Percentiles rank a stretch among this genome's conserved stretches.
These are phyloP conservation scores for Caranx ignobilis DNA, from an alignment of 2,113 vertebrate genomes.

Conservation along the genomic window DNA sequence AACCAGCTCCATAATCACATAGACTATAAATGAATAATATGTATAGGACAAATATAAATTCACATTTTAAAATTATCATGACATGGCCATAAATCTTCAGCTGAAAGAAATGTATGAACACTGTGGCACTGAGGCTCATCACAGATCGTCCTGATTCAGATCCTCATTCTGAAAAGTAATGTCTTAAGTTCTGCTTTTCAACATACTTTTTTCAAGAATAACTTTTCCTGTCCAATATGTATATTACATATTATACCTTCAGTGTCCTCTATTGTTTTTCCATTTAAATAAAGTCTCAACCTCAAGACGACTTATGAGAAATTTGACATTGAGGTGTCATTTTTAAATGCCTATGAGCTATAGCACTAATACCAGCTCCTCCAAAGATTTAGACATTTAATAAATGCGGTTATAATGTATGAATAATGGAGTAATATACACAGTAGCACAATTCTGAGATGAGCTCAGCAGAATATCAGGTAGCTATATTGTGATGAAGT, in stretches of 20 bases:
- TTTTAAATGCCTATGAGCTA: not conserved
- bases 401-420: not conserved
- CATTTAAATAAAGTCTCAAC: not conserved
- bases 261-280: not conserved
- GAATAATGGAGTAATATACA: not conserved
- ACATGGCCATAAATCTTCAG: slow-evolving; percentile 28
- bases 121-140: not conserved
- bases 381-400: not conserved
- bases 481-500: not conserved
- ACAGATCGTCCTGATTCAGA: not conserved
- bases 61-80: slow-evolving; percentile 29
- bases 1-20: not conserved
- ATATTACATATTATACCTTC: not conserved
- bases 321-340: not conserved
- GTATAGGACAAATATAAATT: slow-evolving; percentile 22
- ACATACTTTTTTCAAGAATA: not conserved
- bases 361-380: not conserved
- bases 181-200: not conserved
- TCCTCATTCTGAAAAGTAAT: not conserved
- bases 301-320: not conserved
- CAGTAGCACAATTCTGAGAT: not conserved
- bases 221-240: not conserved
- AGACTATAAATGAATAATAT: slow-evolving; percentile 28
- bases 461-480: not conserved
- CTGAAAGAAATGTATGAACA: not conserved